Conservation (phyloP, 2,797 vertebrate species). For the Mastacembelus armatus region DNA sequence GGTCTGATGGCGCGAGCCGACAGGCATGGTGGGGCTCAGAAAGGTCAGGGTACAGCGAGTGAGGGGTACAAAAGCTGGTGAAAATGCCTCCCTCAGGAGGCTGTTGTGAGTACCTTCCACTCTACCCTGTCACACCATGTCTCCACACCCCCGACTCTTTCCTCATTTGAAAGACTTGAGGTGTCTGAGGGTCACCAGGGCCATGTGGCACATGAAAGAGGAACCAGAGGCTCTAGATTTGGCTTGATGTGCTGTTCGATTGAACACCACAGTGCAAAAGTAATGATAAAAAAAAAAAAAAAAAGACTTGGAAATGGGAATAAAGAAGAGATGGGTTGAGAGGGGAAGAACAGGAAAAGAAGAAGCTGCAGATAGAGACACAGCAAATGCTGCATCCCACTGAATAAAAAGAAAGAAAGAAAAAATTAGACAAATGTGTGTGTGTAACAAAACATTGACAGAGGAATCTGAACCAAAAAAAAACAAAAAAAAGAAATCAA, state of each 20-base stretch:
- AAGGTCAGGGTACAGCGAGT: constrained; percentile 66
- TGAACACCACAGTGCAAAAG: constrained; percentile 29
- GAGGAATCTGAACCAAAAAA: too few relatives aligned
- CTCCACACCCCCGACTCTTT: constrained; percentile 4
- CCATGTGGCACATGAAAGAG: constrained; percentile 60
- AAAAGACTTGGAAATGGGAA: constrained; percentile 45
- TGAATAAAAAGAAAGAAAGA: constrained; percentile 18
- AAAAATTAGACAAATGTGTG: constrained; percentile 18
- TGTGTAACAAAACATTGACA: constrained; percentile 1
- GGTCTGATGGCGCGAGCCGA: constrained; percentile 47
- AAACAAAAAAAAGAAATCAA: too few relatives aligned
- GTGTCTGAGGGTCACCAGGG: constrained; percentile 39
- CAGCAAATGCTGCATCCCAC: constrained; percentile 7
- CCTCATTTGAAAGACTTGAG: constrained; percentile 60
- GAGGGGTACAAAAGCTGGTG: constrained; percentile 49
- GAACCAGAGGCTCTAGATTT: constrained; percentile 53
- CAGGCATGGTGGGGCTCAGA: constrained; percentile 36
- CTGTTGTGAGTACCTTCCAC: constrained; percentile 49
- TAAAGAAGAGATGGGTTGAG: not conserved
- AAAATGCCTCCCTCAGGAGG: constrained; percentile 50
- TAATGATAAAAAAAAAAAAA: too few relatives aligned
- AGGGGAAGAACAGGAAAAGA: not conserved
- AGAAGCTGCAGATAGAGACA: not conserved
- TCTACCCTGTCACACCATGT: constrained; percentile 9
- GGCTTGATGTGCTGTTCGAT: constrained; percentile 62